These are phyloP conservation scores for Adelges cooleyi DNA, from an alignment of 1,140 invertebrate genomes.

Conservation along the genomic window DNA sequence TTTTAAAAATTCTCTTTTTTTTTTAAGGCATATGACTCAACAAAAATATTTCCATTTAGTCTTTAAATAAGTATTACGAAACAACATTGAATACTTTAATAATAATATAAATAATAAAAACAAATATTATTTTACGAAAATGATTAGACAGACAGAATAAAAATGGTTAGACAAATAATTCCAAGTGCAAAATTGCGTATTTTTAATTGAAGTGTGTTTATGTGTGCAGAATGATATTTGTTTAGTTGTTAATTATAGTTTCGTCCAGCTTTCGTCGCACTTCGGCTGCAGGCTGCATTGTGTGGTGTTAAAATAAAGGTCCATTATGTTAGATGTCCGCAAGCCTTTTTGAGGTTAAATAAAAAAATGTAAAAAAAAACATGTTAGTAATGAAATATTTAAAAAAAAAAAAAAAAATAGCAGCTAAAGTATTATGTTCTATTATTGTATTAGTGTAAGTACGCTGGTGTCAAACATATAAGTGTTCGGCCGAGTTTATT, in stretches of 20 bases:
- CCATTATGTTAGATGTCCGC: slow-evolving; percentile 28
- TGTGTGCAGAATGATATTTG: slow-evolving; percentile 26
- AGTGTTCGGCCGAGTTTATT: slow-evolving; percentile 3
- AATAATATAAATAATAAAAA: neutral
- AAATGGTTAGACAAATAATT: slow-evolving; percentile 21
- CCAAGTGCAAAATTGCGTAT: slow-evolving; percentile 23
- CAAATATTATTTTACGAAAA: slow-evolving; percentile 27
- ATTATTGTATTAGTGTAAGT: slow-evolving; percentile 28
- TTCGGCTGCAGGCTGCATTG: slow-evolving; percentile 25
- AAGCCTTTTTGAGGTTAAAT: slow-evolving; percentile 24
- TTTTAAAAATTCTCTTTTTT: too few species aligned
- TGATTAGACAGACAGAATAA: slow-evolving; percentile 25
- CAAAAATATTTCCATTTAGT: slow-evolving; percentile 11
- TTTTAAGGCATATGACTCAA: slow-evolving; percentile 23
- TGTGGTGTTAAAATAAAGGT: slow-evolving; percentile 29
- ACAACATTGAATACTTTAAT: slow-evolving; percentile 24
- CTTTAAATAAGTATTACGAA: slow-evolving; percentile 18
- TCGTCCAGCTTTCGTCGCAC: slow-evolving; percentile 25
- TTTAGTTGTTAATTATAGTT: slow-evolving; percentile 29
- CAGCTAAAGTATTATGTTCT: slow-evolving; percentile 28
- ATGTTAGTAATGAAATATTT: slow-evolving; percentile 29
- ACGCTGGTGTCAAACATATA: slow-evolving; percentile 20
- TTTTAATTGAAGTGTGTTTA: slow-evolving; percentile 14
- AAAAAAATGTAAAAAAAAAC: slow-evolving; percentile 27
- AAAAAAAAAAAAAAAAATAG: slow-evolving; percentile 7